Conservation (phyloP, 2,888 invertebrate species). For the Oscheius sp. region DNA sequence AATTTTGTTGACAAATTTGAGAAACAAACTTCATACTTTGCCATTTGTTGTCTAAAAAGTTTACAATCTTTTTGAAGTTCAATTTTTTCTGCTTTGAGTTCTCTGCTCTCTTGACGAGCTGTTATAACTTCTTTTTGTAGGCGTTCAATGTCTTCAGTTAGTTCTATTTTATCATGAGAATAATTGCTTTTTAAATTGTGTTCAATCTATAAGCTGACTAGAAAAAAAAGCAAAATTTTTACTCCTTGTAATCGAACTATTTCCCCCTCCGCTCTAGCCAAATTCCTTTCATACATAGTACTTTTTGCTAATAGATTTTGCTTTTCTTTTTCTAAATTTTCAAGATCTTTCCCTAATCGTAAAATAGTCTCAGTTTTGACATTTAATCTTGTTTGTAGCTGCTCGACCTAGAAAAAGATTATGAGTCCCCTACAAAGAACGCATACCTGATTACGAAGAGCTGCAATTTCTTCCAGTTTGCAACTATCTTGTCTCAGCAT, state of each 20-base stretch:
- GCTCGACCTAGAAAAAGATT: conserved; percentile 33
- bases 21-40: conserved; percentile 39
- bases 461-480: conserved; percentile 7
- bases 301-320: conserved; percentile 33
- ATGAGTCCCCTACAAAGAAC: not conserved
- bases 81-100: conserved; percentile 34
- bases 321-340: conserved; percentile 38
- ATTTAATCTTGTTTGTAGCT: conserved; percentile 43
- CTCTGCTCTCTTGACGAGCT: conserved; percentile 1
- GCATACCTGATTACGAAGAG: conserved; percentile 6
- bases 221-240: not conserved
- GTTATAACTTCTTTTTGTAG: conserved; percentile 33
- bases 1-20: not conserved
- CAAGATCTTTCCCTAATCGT: conserved; percentile 51
- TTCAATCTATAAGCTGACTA: not conserved
- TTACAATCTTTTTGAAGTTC: conserved; percentile 58
- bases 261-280: conserved; percentile 43
- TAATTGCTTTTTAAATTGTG: conserved; percentile 33
- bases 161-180: conserved; percentile 36
- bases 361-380: conserved; percentile 56
- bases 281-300: conserved; percentile 44
- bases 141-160: conserved; percentile 34
- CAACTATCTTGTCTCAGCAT: conserved; percentile 7
- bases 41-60: conserved; percentile 53
- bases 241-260: conserved; percentile 34